These are phyloP conservation scores for Harlomillsia oculata DNA, from an alignment of 1,140 invertebrate species.

Conservation along the genomic window DNA sequence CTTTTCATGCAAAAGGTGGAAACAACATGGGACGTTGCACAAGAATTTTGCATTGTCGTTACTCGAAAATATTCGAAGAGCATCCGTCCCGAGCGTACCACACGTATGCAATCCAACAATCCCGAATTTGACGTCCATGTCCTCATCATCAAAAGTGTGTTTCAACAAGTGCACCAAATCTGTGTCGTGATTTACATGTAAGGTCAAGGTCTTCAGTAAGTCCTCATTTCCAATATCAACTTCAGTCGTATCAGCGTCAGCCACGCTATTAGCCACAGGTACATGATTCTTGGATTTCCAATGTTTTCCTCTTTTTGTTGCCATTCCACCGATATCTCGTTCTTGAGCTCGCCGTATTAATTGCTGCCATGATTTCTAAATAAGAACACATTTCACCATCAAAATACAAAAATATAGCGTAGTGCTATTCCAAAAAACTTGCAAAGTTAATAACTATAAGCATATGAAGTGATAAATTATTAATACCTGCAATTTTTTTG, in stretches of 20 bases:
- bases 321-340: conserved; percentile 1
- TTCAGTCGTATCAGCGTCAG: too few species aligned
- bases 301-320: conserved; percentile 13
- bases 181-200: too few species aligned
- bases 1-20: conserved; percentile 65
- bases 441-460: background rate
- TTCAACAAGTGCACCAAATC: too few species aligned
- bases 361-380: conserved; percentile 23
- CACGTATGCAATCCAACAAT: conserved; percentile 78
- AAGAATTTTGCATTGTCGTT: conserved; percentile 48
- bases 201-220: too few species aligned
- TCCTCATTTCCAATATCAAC: too few species aligned
- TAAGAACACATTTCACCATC: background rate
- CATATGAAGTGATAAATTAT: background rate
- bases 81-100: conserved; percentile 66
- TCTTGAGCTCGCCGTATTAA: conserved; percentile 24
- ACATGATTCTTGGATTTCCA: conserved; percentile 6
- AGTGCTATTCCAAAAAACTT: too few species aligned
- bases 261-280: too few species aligned
- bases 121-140: conserved; percentile 41
- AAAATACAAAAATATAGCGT: background rate
- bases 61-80: conserved; percentile 59
- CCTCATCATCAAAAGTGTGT: too few species aligned
- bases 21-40: conserved; percentile 81
- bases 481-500: conserved; percentile 47